phyloP scores from a whole-genome alignment of 2,888 invertebrate genomes.

The Maniola hyperantus region DNA sequence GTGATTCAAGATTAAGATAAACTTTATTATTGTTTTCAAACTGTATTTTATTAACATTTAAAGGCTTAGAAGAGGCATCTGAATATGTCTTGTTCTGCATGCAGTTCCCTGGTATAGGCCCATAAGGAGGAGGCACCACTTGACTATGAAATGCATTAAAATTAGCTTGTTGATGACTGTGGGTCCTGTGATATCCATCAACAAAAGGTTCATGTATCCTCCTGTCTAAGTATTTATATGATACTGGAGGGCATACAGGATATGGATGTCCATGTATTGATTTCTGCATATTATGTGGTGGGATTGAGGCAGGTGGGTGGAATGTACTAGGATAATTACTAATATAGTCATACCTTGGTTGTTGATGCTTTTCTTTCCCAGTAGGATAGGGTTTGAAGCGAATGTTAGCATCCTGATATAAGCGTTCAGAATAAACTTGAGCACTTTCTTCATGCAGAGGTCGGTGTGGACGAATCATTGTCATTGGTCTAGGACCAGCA shows the following conservation, averaged over 20 bases:
- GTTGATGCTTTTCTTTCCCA: slow-evolving; percentile 68
- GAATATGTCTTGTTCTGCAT: slow-evolving; percentile 65
- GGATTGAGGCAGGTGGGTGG: slow-evolving; percentile 61
- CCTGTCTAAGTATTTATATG: slow-evolving; percentile 68
- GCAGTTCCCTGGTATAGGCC: slow-evolving; percentile 58
- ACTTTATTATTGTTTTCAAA: slow-evolving; percentile 64
- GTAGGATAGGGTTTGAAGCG: slow-evolving; percentile 73
- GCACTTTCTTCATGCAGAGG: slow-evolving; percentile 61
- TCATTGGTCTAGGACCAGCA: slow-evolving; percentile 61
- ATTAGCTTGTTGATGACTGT: slow-evolving; percentile 58
- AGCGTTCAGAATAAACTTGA: slow-evolving; percentile 63
- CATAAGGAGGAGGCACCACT: slow-evolving; percentile 65
- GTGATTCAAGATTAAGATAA: slow-evolving; percentile 64
- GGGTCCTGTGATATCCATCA: slow-evolving; percentile 67
- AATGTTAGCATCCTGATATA: slow-evolving; percentile 65
- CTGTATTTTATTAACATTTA: slow-evolving; percentile 61
- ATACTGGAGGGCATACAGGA: slow-evolving; percentile 60
- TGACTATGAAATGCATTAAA: slow-evolving; percentile 65
- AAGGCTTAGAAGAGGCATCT: slow-evolving; percentile 57
- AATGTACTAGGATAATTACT: slow-evolving; percentile 68
- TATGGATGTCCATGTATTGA: slow-evolving; percentile 61
- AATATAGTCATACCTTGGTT: slow-evolving; percentile 76
- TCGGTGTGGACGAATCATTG: slow-evolving; percentile 58
- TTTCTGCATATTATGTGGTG: slow-evolving; percentile 65
- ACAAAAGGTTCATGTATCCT: slow-evolving; percentile 61